A percentile compares a stretch with the other conserved stretches of the same genome.
Evolutionary conservation across 2,113 vertebrate genomes (phyloP).

Genomic region (Trachemys scripta): DNA sequence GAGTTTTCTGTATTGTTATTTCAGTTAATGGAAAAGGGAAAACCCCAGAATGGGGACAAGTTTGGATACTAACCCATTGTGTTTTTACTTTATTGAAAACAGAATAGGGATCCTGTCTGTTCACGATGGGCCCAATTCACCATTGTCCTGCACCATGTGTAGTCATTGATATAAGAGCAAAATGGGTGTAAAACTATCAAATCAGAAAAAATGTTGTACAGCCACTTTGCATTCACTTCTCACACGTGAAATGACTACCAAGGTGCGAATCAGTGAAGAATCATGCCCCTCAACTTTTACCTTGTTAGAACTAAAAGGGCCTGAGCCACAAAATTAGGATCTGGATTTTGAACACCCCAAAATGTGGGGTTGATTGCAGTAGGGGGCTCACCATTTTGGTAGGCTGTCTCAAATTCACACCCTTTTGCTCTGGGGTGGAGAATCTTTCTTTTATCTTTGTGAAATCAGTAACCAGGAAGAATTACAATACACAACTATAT

Average conservation of each 20-base stretch:
- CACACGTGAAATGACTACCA: background rate
- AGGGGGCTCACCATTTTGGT: background rate
- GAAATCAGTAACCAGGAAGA: background rate
- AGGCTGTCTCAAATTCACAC: background rate
- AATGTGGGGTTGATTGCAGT: background rate
- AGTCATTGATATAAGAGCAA: background rate
- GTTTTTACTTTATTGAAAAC: constrained; percentile 35
- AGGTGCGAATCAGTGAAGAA: background rate
- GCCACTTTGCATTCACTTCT: background rate
- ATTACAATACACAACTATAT: background rate
- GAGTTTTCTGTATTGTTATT: background rate
- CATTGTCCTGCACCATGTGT: too few relatives aligned
- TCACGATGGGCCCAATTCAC: background rate
- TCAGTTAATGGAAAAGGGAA: background rate
- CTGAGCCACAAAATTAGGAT: background rate
- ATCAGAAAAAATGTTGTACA: background rate
- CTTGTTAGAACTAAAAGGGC: background rate
- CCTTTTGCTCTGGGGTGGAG: background rate
- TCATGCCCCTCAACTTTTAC: background rate
- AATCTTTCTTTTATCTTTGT: background rate
- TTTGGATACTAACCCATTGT: constrained; percentile 51
- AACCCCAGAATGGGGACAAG: constrained; percentile 1
- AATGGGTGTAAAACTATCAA: too few relatives aligned
- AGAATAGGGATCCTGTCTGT: background rate
- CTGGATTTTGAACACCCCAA: background rate